These are phyloP conservation scores for Nebria salina DNA, from an alignment of 2,888 invertebrate genomes.

Conservation along the genomic window DNA sequence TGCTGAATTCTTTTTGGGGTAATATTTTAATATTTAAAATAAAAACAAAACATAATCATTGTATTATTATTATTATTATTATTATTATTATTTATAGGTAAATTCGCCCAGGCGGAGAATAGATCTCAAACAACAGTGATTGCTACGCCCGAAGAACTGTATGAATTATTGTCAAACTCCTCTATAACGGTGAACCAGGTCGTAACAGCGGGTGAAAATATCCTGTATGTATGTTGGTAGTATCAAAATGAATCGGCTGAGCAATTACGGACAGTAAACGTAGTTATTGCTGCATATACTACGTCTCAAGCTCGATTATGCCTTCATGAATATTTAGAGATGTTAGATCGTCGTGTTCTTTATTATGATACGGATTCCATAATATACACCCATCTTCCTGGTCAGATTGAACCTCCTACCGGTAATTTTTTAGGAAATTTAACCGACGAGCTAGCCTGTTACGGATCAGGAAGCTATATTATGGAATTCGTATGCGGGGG, in stretches of 20 bases:
- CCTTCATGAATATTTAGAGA: constrained; percentile 51
- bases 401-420: too few relatives aligned
- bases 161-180: constrained; percentile 48
- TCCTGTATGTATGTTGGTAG: constrained; percentile 48
- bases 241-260: constrained; percentile 45
- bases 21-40: constrained; percentile 12
- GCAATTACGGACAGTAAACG: constrained; percentile 49
- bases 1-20: constrained; percentile 52
- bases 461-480: too few relatives aligned
- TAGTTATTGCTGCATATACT: constrained; percentile 56
- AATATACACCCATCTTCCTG: too few relatives aligned
- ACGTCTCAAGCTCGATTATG: constrained; percentile 47
- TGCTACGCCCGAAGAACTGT: constrained; percentile 41
- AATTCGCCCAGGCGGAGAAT: constrained; percentile 35
- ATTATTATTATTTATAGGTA: constrained; percentile 5
- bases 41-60: too few relatives aligned
- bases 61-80: too few relatives aligned
- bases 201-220: constrained; percentile 47
- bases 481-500: too few relatives aligned
- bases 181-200: constrained; percentile 47
- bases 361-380: too few relatives aligned
- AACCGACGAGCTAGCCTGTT: too few relatives aligned
- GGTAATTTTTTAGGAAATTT: too few relatives aligned
- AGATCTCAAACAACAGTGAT: constrained; percentile 44
- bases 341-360: constrained; percentile 50